Evolutionary conservation across 2,888 invertebrate species (phyloP).

Genomic region (Therioaphis trifolii): DNA sequence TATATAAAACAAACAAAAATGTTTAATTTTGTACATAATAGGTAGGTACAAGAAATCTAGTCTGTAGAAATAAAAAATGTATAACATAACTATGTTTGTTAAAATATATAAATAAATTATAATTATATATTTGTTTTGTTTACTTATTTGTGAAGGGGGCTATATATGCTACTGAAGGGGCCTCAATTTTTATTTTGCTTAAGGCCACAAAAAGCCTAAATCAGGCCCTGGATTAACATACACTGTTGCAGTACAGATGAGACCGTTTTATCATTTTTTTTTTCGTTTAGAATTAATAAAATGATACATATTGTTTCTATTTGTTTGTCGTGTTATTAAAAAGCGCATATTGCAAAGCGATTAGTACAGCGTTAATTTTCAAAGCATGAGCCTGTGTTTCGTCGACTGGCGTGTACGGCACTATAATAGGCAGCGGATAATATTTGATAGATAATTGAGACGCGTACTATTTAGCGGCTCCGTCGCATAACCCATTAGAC

Average conservation of each 20-base stretch:
- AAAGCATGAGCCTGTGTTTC: conserved; percentile 66
- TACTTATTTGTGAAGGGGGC: no score
- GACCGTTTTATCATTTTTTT: conserved; percentile 32
- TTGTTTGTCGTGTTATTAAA: conserved; percentile 1
- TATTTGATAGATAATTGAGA: conserved; percentile 63
- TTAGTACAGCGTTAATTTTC: conserved; percentile 44
- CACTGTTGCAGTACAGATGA: conserved; percentile 19
- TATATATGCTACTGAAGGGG: no score
- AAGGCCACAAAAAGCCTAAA: no score
- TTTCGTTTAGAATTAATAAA: conserved; percentile 42
- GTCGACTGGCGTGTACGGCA: conserved; percentile 44
- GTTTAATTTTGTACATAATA: no score
- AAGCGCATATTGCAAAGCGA: conserved; percentile 19
- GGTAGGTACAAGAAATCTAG: no score
- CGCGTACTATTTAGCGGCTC: conserved; percentile 88
- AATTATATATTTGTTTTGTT: no score
- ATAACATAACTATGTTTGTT: no score
- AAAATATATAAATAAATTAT: no score
- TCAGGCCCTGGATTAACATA: conserved; percentile 16
- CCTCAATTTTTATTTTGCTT: no score
- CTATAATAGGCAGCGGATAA: conserved; percentile 53
- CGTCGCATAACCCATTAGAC: conserved; percentile 89
- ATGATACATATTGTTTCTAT: conserved; percentile 25
- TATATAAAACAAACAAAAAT: no score
- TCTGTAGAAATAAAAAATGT: no score